Base-by-base conservation (phyloP, 2,113 vertebrate species). In the Cynoglossus semilaevis region DNA sequence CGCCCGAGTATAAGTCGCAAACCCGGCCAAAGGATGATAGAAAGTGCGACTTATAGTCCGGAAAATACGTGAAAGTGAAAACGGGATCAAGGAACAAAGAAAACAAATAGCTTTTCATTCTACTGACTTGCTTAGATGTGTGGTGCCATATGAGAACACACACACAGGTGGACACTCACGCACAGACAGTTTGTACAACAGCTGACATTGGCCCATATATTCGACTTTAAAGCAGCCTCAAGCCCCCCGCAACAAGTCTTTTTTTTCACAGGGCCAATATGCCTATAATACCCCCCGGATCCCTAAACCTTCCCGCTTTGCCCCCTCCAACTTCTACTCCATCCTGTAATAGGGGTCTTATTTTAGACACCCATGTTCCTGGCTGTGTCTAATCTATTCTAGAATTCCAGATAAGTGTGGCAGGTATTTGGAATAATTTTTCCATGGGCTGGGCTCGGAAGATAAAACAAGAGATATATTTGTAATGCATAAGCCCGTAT, bases 391-490 rank as follows among this genome's bases (percentile, higher is more conserved):
- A 85, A 87, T 86, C 84, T 89, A 88, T 90, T 88, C 85, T 85
- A 83, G 81, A 76, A 83, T 90, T 88, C 87, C 86, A 87, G 86
- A 90, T 89, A 88, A 90, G 82, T 83, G 67, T 72, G 71, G 73
- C 87, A 90, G 88, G 88, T 90, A 90, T 90, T 89, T 88, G 87
- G 80, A 88, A 88, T 88, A 84, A 89, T 85, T 88, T 90, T 90
- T 90, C 88, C 88, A 89, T 86, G 86, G 84, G 83, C 80, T 74
- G 79, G 83, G 83, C 84, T 83, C 70, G 76, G 79, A 88, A 89
- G 88, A 90, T 88, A 87, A 87, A 88, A 89, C 86, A 85, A 81
- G 76, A 88, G 88, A 88, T 89, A 87, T 90, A 89, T 89, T 86
- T 87, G 84, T 85, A 85, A 87, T 81, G 86, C 83, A 74, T 82